phyloP scores from a whole-genome alignment of 1,140 invertebrate species.

The Euura saliciscinereae region DNA sequence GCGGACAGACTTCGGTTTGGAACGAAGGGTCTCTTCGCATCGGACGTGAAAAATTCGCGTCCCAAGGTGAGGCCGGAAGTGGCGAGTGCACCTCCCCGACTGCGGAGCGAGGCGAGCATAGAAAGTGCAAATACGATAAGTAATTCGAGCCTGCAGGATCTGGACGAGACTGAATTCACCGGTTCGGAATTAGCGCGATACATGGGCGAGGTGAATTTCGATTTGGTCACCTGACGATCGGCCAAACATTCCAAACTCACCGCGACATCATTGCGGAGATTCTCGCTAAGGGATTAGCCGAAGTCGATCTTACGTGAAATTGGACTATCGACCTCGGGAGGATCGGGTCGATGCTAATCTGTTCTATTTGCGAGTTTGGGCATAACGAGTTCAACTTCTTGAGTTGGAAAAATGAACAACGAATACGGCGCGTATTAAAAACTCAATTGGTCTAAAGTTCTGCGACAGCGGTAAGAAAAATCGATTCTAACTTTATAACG shows the following conservation, averaged over 20 bases:
- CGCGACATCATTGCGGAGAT: background rate
- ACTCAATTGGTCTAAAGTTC: no score
- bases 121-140: slow-evolving; percentile 66
- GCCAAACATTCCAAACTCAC: background rate
- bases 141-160: slow-evolving; percentile 74
- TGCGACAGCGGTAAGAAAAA: background rate
- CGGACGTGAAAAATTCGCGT: slow-evolving; percentile 13
- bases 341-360: background rate
- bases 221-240: slow-evolving; percentile 48
- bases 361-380: background rate
- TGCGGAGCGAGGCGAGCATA: slow-evolving; percentile 45
- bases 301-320: slow-evolving; percentile 5
- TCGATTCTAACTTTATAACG: no score
- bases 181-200: slow-evolving; percentile 68
- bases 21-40: slow-evolving; percentile 35
- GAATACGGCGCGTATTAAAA: background rate
- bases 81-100: slow-evolving; percentile 20
- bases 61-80: slow-evolving; percentile 27
- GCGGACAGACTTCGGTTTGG: slow-evolving; percentile 40
- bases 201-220: slow-evolving; percentile 68
- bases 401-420: background rate
- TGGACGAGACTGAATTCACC: slow-evolving; percentile 70
- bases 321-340: background rate
- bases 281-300: slow-evolving; percentile 15
- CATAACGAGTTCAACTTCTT: background rate